Percentiles rank a stretch among this genome's conserved stretches.
phyloP scores from a whole-genome alignment of 2,113 vertebrate genomes.

The Orycteropus afer region DNA sequence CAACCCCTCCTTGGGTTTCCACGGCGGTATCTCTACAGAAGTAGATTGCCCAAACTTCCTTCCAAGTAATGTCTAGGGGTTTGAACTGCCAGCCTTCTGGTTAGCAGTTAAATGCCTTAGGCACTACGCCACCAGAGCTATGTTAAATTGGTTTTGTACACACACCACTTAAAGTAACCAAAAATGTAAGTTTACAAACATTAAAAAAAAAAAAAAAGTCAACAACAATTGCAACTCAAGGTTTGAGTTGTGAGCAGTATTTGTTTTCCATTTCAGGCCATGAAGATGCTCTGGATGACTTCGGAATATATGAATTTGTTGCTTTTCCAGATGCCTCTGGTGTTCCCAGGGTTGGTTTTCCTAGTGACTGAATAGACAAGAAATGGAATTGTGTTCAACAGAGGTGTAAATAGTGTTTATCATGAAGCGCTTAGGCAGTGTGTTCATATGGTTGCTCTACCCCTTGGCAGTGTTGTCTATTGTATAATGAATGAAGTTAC shows the following conservation, averaged over 20 bases:
- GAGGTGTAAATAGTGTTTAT: constrained; percentile 22
- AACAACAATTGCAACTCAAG: background rate
- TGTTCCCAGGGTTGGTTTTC: constrained; percentile 89
- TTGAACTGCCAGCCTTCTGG: no score
- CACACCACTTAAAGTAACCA: background rate
- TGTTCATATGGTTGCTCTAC: background rate
- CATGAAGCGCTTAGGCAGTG: background rate
- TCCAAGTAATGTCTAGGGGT: no score
- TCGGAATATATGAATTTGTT: constrained; percentile 98
- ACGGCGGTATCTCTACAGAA: no score
- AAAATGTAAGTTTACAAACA: background rate
- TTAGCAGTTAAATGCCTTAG: no score
- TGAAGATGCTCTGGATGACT: constrained; percentile 95
- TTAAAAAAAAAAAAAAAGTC: no score
- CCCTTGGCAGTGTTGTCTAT: background rate
- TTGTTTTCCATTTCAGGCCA: constrained; percentile 88
- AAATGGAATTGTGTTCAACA: constrained; percentile 51
- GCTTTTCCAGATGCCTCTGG: constrained; percentile 90
- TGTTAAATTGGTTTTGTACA: background rate
- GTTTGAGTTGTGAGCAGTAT: constrained; percentile 25
- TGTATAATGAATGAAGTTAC: background rate
- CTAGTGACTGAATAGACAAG: constrained; percentile 26
- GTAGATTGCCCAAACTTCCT: no score
- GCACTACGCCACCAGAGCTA: no score
- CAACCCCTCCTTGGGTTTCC: no score